Percentiles rank a stretch among this genome's conserved stretches.
Conservation (phyloP, 2,888 invertebrate species). For the Zygothrica quintamaculata region DNA sequence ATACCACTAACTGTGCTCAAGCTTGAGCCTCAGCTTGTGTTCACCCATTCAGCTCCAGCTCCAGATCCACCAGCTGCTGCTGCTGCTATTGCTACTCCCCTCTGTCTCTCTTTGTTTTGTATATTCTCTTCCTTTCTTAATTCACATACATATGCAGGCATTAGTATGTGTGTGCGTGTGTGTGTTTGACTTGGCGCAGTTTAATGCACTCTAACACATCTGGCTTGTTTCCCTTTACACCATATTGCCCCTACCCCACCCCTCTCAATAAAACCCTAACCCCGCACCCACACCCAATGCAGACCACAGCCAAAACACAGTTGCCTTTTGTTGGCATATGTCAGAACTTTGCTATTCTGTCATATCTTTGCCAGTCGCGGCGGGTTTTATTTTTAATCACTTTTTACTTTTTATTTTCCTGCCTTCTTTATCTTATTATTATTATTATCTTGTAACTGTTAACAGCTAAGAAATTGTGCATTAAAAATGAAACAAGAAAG, state of each 20-base stretch:
- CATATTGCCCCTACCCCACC: background rate
- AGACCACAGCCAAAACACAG: constrained; percentile 1
- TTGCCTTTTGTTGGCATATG: constrained; percentile 64
- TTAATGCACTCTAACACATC: constrained; percentile 67
- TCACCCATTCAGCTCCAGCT: constrained; percentile 2
- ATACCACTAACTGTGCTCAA: too few species aligned
- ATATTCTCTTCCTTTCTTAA: constrained; percentile 3
- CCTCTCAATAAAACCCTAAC: background rate
- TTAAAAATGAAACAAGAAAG: background rate
- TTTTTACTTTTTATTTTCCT: constrained; percentile 29
- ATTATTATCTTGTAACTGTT: too few species aligned
- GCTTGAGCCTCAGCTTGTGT: too few species aligned
- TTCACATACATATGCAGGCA: background rate
- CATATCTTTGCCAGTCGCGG: constrained; percentile 26
- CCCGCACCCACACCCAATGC: too few species aligned
- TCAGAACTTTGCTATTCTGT: constrained; percentile 40
- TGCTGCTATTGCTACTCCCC: constrained; percentile 6
- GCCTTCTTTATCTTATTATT: too few species aligned
- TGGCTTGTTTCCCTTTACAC: constrained; percentile 27
- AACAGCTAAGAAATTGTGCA: background rate
- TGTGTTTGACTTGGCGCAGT: constrained; percentile 62
- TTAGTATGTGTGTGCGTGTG: constrained; percentile 14
- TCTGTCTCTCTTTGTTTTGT: constrained; percentile 4
- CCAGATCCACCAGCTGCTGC: constrained; percentile 14
- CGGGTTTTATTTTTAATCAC: constrained; percentile 33